These are phyloP conservation scores for Cancer borealis DNA, from an alignment of 2,888 invertebrate genomes.

Conservation along the genomic window DNA sequence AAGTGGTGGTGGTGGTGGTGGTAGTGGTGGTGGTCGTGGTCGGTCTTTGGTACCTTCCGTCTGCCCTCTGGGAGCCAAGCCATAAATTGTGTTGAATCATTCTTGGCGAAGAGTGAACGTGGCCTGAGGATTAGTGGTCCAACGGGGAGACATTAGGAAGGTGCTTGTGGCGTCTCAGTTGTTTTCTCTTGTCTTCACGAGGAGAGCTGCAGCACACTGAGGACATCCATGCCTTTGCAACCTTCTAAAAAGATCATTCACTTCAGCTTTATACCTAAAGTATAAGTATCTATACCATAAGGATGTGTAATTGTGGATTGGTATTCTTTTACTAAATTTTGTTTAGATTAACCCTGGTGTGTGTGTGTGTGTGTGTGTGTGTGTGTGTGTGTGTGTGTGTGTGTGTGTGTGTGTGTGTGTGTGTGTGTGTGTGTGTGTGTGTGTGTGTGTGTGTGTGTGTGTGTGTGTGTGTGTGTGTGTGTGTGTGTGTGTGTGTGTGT, in stretches of 20 bases:
- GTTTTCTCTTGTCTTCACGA: background rate
- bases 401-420: background rate
- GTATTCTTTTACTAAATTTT: background rate
- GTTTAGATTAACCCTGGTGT: background rate
- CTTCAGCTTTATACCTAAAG: background rate
- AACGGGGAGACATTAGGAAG: constrained; percentile 11
- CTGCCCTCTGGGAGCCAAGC: background rate
- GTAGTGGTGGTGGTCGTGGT: background rate
- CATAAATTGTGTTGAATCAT: background rate
- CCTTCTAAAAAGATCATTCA: background rate
- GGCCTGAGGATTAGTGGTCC: background rate
- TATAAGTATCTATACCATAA: background rate
- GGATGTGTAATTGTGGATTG: background rate
- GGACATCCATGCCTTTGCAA: background rate
- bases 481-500: background rate
- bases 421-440: background rate
- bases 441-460: background rate
- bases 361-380: background rate
- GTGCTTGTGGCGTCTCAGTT: background rate
- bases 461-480: constrained; percentile 3
- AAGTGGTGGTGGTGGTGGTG: background rate
- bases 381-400: background rate
- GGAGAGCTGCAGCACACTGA: background rate
- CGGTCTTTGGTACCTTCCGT: background rate
- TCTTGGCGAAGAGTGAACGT: background rate